Evolutionary conservation across 2,888 invertebrate species (phyloP), one percentile per base, ranked within the genome.

Genomic region (Sarcophaga caerulescens): DNA sequence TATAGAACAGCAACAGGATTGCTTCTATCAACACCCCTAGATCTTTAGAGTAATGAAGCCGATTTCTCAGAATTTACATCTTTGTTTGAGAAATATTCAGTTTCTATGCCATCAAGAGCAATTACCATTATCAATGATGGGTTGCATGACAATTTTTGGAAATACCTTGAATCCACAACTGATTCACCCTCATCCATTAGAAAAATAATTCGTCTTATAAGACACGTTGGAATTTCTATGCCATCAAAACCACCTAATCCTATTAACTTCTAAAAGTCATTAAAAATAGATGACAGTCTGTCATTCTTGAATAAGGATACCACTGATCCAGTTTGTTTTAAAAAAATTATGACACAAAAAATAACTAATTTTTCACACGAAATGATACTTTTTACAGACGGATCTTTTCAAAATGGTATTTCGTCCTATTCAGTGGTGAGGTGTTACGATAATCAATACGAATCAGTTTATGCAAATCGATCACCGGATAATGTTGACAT

Each of bases 1-100:
- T 8, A 35, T 10, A 35, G 35, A 35, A 35, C 35, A 35, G 8
- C 10, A 35, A 35, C 88, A 88, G 74, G 87, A 85, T 84, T 85
- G 87, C 84, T 83, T 66, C 70, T 35, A 14, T 23, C 76, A 65
- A 76, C 82, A 14, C 76, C 75, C 11, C 14, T 81, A 19, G 47
- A 70, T 8, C n/a, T 23, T 5, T 21, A 60, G 3, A 75, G 75
- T 21, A 19, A 69, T 44, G 62, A 69, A 21, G 2, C n/a, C 44
- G 35, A 44, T 10, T 35, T 44, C 11, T 10, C 25, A 14, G 73
- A 73, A 10, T 73, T 62, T 19, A 8, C 3, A 12, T 35, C 12
- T 11, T 4, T 73, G 8, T n/a, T 57, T 25, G 62, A 74, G n/a
- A 74, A 62, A 19, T 62, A 23, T 47, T 63, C 65, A 4, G 74